Evolutionary conservation across 2,888 invertebrate species (phyloP), one percentile per base, ranked within the genome.

Genomic region (Brachycybe producta): DNA sequence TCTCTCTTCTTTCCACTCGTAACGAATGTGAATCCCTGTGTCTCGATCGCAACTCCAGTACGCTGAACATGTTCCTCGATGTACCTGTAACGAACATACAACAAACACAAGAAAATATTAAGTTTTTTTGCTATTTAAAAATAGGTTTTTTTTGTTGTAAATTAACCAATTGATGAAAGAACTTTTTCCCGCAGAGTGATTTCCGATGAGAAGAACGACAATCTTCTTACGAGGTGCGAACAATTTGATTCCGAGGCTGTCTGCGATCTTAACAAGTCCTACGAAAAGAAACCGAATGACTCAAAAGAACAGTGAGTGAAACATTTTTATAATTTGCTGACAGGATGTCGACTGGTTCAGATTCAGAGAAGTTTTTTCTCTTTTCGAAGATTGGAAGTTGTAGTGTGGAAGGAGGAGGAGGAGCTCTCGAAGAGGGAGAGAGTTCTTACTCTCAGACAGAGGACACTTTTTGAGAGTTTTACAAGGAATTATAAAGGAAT

Each of bases 11-110:
- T 65, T 13, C 75, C 75, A 61, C 71, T 72, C 1, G 73, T 74
- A 13, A 75, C 70, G 58, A 75, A 68, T 32, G 71, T 68, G 58
- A 75, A 74, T 1, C 75, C 75, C 58, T 75, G 74, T 2, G 75
- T 75, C 60, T 75, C 75, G 56, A 75, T 75, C n/a, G 75, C 75
- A 45, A 75, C 75, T 13, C 75, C 75, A 23, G 74, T 74, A 55
- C 67, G 70, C 59, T 74, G 72, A 4, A 75, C 70, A 61, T 73
- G 72, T 57, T 75, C 74, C 56, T 74, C 74, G 51, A 75, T 66
- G 59, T 75, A 75, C 74, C 74, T 73, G 58, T 30, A 61, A 60
- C 41, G 54, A 21, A 46, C 43, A 56, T 11, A 38, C 38, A 38
- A 38, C 38, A 15, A 38, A 7, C 8, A 19, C 38, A 19, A 38